phyloP scores from a whole-genome alignment of 2,113 vertebrate species.

The Egretta garzetta region DNA sequence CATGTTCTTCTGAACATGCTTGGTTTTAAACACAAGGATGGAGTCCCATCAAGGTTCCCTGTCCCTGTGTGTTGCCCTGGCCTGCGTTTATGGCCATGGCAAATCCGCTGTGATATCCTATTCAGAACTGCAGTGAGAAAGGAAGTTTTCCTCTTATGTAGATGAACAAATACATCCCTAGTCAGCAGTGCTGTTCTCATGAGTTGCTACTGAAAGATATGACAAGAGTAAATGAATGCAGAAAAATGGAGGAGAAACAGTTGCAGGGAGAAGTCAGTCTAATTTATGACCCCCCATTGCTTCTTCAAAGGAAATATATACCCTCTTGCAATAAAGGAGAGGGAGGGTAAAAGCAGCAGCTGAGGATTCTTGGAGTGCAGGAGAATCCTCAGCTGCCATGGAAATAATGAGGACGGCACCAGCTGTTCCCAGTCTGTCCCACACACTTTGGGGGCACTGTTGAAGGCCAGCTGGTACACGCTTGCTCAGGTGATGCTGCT shows the following conservation, averaged over 20 bases:
- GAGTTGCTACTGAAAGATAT: conserved; percentile 8
- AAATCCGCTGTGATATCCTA: background rate
- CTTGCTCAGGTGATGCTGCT: conserved; percentile 20
- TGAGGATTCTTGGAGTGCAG: conserved; percentile 50
- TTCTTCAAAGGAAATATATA: conserved; percentile 61
- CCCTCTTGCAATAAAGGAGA: background rate
- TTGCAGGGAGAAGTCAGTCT: background rate
- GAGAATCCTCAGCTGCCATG: conserved; percentile 59
- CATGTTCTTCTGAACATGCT: background rate
- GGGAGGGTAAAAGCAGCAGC: conserved; percentile 38
- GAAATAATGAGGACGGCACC: conserved; percentile 25
- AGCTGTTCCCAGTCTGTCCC: conserved; percentile 48
- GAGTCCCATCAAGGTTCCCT: background rate
- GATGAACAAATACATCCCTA: background rate
- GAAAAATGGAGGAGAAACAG: conserved; percentile 35
- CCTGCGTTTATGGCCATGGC: background rate
- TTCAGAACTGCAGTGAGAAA: background rate
- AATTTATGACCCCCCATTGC: conserved; percentile 43
- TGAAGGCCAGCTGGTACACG: background rate
- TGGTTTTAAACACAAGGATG: background rate
- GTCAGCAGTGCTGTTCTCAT: background rate
- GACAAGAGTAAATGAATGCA: conserved; percentile 16
- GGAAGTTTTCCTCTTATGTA: background rate
- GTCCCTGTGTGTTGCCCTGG: background rate
- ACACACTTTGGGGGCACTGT: background rate